Percentiles rank a stretch among this genome's conserved stretches.
phyloP scores from a whole-genome alignment of 2,797 vertebrate genomes.

The Dermochelys coriacea region DNA sequence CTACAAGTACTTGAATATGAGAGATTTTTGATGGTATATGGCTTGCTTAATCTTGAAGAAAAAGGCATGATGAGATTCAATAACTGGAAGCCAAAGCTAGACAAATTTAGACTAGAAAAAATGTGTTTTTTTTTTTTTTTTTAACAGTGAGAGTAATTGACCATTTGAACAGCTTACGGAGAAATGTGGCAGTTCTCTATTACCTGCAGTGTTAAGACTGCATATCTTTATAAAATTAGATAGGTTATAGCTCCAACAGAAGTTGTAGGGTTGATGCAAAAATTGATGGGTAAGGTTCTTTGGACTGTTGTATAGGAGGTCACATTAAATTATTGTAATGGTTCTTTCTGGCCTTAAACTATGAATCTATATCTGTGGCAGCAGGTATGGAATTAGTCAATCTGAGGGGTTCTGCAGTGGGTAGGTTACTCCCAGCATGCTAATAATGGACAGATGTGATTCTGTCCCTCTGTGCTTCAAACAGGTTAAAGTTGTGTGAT shows the following conservation, averaged over 20 bases:
- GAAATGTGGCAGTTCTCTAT: neutral
- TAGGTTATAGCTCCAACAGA: neutral
- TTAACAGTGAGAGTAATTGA: neutral
- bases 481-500: neutral
- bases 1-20: too few relatives aligned
- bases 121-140: neutral
- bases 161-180: neutral
- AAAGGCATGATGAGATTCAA: neutral
- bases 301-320: neutral
- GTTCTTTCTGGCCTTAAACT: neutral
- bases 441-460: neutral
- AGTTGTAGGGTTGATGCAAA: neutral
- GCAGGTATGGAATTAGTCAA: neutral
- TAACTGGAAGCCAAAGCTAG: accelerated
- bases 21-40: too few relatives aligned
- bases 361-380: neutral
- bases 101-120: neutral
- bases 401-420: neutral
- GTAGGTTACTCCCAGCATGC: neutral
- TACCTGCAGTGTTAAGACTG: neutral
- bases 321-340: neutral
- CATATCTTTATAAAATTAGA: too few relatives aligned
- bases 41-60: neutral
- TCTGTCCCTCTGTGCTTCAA: neutral
- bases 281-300: neutral